These are phyloP conservation scores for Macrobrachium nipponense DNA, from an alignment of 1,140 invertebrate species.

Conservation along the genomic window DNA sequence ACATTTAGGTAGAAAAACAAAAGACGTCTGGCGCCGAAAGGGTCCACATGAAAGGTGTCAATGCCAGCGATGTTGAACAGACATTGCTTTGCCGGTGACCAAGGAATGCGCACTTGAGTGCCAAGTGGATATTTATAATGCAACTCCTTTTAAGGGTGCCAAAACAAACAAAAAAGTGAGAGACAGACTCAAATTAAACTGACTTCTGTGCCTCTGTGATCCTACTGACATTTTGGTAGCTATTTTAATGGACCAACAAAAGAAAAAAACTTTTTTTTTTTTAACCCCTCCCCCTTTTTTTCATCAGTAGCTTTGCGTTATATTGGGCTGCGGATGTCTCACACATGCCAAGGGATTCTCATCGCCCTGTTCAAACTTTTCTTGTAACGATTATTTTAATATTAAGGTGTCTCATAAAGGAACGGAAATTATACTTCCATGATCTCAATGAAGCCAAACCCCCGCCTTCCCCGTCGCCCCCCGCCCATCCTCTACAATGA, in stretches of 20 bases:
- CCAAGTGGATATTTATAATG: slow-evolving; percentile 10
- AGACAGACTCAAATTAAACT: too few species aligned
- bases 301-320: background rate
- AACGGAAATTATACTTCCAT: too few species aligned
- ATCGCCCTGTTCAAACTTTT: too few species aligned
- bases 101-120: background rate
- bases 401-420: too few species aligned
- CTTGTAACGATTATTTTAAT: too few species aligned
- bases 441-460: background rate
- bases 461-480: background rate
- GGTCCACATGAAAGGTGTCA: too few species aligned
- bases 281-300: background rate
- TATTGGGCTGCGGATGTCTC: too few species aligned
- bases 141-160: slow-evolving; percentile 29
- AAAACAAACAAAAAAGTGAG: slow-evolving; percentile 20
- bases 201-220: slow-evolving; percentile 42
- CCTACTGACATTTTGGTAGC: slow-evolving; percentile 30
- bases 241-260: slow-evolving; percentile 1
- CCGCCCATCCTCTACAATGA: background rate
- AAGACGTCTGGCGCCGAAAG: too few species aligned
- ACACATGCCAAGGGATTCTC: too few species aligned
- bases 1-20: too few species aligned
- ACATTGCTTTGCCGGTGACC: background rate
- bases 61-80: background rate
- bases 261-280: background rate